Percentiles rank a stretch among this genome's conserved stretches.
phyloP scores from a whole-genome alignment of 2,113 vertebrate species.

The Neotragus pygmaeus region DNA sequence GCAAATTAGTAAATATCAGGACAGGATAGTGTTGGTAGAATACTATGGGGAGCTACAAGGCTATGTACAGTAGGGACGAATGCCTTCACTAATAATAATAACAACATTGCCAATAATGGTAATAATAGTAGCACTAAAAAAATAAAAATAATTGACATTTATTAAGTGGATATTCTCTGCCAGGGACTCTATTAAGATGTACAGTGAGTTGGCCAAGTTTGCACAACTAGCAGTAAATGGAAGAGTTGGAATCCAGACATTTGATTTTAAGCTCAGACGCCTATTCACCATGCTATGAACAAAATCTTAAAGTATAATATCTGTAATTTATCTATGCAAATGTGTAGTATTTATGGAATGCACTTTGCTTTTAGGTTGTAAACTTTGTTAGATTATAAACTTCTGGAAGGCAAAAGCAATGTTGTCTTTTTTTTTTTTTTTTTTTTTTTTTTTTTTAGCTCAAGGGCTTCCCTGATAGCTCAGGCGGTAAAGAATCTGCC shows the following conservation, averaged over 20 bases:
- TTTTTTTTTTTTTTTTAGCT: not conserved
- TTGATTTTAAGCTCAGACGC: not conserved
- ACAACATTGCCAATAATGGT: not conserved
- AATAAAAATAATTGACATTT: not conserved
- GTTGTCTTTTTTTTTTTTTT: not conserved
- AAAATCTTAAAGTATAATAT: not conserved
- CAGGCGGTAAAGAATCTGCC: not conserved
- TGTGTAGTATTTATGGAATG: not conserved
- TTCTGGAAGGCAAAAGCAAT: not conserved
- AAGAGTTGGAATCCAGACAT: not conserved
- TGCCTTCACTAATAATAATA: not conserved
- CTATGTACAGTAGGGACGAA: accelerated
- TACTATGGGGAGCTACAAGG: not conserved
- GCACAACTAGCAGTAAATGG: not conserved
- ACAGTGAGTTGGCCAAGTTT: not conserved
- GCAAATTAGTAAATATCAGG: not conserved
- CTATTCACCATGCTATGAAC: not conserved
- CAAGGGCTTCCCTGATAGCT: not conserved
- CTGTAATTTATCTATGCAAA: not conserved
- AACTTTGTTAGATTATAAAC: not conserved
- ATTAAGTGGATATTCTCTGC: not conserved
- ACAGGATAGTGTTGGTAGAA: not conserved
- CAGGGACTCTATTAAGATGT: not conserved
- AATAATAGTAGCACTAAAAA: not conserved
- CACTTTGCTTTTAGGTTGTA: not conserved